These are phyloP conservation scores for Cheilosia variabilis DNA, from an alignment of 2,888 invertebrate genomes.

Conservation along the genomic window DNA sequence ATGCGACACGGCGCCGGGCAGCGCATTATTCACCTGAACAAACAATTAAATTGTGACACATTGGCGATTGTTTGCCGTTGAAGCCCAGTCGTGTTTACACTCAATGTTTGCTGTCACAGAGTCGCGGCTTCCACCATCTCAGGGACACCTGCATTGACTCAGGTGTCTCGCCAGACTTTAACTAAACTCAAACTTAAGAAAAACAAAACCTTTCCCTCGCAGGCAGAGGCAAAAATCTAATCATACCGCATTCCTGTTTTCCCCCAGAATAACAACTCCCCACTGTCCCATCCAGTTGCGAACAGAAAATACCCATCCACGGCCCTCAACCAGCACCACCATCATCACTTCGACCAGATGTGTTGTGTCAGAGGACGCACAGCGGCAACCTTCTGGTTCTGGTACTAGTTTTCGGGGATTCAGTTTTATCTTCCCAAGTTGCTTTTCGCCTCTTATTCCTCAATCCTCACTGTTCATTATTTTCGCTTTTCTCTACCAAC, in stretches of 20 bases:
- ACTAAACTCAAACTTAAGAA: no score
- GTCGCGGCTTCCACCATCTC: no score
- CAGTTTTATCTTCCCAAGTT: slow-evolving; percentile 7
- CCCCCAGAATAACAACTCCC: no score
- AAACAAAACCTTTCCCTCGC: no score
- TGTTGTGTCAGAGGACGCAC: slow-evolving; percentile 23
- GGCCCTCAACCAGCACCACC: not conserved
- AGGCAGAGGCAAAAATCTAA: no score
- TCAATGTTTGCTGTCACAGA: no score
- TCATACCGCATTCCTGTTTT: no score
- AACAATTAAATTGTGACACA: not conserved
- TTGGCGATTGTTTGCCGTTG: no score
- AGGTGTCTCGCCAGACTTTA: no score
- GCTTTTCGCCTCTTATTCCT: slow-evolving; percentile 11
- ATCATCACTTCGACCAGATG: slow-evolving; percentile 21
- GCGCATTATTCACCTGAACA: not conserved
- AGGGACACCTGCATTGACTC: no score
- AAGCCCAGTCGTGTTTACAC: no score
- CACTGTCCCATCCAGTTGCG: no score
- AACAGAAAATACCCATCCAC: not conserved
- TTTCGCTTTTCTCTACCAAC: slow-evolving; percentile 45
- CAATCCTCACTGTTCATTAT: slow-evolving; percentile 41
- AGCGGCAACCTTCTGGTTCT: slow-evolving; percentile 31
- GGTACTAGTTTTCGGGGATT: slow-evolving; percentile 37
- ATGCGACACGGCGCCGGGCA: not conserved